phyloP scores from a whole-genome alignment of 2,113 vertebrate genomes.

The Nothoprocta perdicaria region DNA sequence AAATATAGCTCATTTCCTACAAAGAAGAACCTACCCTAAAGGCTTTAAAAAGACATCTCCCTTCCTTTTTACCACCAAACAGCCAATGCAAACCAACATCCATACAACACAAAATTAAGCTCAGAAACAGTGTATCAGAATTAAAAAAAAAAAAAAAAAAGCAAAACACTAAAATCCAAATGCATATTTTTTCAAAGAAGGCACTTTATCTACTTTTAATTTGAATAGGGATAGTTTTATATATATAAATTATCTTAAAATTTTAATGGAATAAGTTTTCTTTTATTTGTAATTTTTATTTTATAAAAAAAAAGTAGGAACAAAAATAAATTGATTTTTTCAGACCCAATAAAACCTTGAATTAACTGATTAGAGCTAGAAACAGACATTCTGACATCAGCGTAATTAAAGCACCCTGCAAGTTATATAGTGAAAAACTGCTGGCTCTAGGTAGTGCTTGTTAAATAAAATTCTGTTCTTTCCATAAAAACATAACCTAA shows the following conservation, averaged over 20 bases:
- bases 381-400: slow-evolving; percentile 56
- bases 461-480: slow-evolving; percentile 64
- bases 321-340: slow-evolving; percentile 5
- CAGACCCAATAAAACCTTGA: neutral
- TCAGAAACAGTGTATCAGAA: neutral
- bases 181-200: neutral
- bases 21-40: neutral
- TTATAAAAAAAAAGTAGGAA: neutral
- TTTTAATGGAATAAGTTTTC: neutral
- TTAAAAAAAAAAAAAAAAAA: neutral
- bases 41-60: neutral
- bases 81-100: neutral
- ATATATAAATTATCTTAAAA: neutral
- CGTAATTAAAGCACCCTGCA: slow-evolving; percentile 59
- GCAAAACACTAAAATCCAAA: neutral
- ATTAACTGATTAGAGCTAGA: slow-evolving; percentile 49
- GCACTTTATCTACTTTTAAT: neutral
- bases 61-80: neutral
- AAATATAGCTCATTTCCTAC: neutral
- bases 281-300: neutral
- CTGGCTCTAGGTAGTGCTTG: slow-evolving; percentile 51
- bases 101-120: neutral
- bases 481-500: slow-evolving; percentile 64
- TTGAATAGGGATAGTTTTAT: neutral
- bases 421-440: slow-evolving; percentile 24